phyloP scores from a whole-genome alignment of 2,113 vertebrate genomes.

The Xiphias gladius region DNA sequence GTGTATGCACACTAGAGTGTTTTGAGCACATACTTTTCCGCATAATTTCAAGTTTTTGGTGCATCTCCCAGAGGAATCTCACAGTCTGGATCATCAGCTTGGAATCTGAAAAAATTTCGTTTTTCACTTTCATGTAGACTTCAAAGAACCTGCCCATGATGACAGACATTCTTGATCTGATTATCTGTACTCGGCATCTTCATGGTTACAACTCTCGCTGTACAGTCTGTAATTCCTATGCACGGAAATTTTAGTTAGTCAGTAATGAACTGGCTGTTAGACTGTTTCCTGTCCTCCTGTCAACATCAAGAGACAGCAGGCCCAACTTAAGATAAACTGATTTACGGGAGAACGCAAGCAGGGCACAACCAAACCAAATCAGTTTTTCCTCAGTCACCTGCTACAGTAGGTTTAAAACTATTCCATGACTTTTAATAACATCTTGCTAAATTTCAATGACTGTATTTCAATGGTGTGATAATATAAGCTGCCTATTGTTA shows the following conservation, averaged over 20 bases:
- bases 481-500: background rate
- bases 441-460: background rate
- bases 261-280: background rate
- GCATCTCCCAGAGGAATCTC: background rate
- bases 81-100: background rate
- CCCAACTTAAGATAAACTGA: slow-evolving; percentile 11
- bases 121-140: slow-evolving; percentile 32
- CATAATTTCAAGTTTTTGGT: background rate
- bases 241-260: slow-evolving; percentile 10
- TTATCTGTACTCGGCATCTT: slow-evolving; percentile 27
- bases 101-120: slow-evolving; percentile 13
- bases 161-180: slow-evolving; percentile 17
- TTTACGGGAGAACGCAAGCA: background rate
- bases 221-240: slow-evolving; percentile 7
- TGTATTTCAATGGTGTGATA: background rate
- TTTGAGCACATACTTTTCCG: background rate
- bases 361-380: background rate
- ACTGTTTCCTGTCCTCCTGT: too few relatives aligned
- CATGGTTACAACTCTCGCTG: background rate
- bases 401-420: background rate
- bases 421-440: background rate
- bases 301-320: too few relatives aligned
- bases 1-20: background rate
- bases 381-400: background rate
- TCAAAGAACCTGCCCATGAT: slow-evolving; percentile 26